A percentile compares a stretch with the other conserved stretches of the same genome.
Evolutionary conservation across 2,113 vertebrate genomes (phyloP).

Genomic region (Anolis carolinensis): DNA sequence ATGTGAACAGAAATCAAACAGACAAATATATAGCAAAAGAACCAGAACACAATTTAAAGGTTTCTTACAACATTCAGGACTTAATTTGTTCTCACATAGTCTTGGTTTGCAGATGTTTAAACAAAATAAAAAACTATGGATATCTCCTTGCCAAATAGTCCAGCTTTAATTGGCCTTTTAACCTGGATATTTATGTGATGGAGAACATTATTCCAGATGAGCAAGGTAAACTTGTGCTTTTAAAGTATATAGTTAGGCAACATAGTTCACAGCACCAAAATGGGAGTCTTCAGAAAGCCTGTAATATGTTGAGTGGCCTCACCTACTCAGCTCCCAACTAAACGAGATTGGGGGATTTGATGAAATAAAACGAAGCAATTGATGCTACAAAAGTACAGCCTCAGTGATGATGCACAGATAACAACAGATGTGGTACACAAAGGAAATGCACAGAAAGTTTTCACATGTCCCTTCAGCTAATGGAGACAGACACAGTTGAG

Average conservation of each 20-base stretch:
- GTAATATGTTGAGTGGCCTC: no score
- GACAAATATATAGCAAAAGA: conserved; percentile 18
- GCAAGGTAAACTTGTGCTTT: background rate
- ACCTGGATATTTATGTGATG: background rate
- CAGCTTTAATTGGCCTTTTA: conserved; percentile 4
- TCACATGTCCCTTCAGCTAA: no score
- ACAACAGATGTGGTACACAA: no score
- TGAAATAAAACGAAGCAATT: no score
- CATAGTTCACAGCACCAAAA: no score
- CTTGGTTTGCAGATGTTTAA: conserved; percentile 15
- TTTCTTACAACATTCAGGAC: conserved; percentile 61
- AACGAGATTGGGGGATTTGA: no score
- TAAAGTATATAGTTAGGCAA: background rate
- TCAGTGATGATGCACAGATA: no score
- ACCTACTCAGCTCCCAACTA: no score
- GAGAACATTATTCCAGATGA: background rate
- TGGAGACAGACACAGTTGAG: no score
- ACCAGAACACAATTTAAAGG: conserved; percentile 55
- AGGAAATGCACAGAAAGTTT: no score
- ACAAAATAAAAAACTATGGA: background rate
- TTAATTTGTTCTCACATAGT: conserved; percentile 57
- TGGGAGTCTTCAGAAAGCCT: background rate
- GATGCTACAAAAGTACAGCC: no score
- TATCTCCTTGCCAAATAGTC: conserved; percentile 21
- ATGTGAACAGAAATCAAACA: conserved; percentile 57